phyloP scores from a whole-genome alignment of 2,888 invertebrate species.

The Plebejus melissa region DNA sequence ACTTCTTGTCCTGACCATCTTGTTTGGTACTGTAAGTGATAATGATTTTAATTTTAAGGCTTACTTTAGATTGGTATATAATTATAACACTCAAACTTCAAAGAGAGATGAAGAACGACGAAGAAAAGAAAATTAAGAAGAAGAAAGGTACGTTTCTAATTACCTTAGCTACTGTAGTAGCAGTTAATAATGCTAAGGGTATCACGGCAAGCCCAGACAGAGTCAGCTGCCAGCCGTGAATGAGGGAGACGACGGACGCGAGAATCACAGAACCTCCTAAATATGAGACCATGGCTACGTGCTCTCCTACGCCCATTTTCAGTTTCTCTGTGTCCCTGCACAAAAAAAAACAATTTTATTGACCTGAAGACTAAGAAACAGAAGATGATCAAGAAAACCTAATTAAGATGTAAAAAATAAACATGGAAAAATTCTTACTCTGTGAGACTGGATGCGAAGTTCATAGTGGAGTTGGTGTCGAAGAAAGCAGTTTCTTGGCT shows the following conservation, averaged over 20 bases:
- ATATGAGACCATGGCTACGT: constrained; percentile 86
- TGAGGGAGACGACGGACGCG: constrained; percentile 83
- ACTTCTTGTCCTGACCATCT: constrained; percentile 80
- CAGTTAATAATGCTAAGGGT: constrained; percentile 85
- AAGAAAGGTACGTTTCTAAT: background rate
- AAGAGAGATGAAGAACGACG: background rate
- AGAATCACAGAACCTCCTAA: constrained; percentile 83
- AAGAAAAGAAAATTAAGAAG: background rate
- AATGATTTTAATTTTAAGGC: background rate
- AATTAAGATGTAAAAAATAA: background rate
- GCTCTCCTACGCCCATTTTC: constrained; percentile 89
- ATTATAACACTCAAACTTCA: background rate
- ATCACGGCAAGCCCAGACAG: constrained; percentile 86
- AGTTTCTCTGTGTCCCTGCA: constrained; percentile 86
- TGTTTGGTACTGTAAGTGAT: constrained; percentile 76
- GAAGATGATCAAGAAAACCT: background rate
- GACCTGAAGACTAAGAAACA: background rate
- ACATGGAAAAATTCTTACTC: constrained; percentile 77
- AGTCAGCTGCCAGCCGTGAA: constrained; percentile 91
- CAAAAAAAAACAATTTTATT: background rate
- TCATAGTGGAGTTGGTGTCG: constrained; percentile 82
- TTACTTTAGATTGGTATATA: background rate
- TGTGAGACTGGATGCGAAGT: constrained; percentile 84
- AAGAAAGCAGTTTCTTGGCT: constrained; percentile 86
- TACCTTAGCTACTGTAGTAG: constrained; percentile 86